phyloP scores from a whole-genome alignment of 2,888 invertebrate species.

The Pseudococcus longispinus region DNA sequence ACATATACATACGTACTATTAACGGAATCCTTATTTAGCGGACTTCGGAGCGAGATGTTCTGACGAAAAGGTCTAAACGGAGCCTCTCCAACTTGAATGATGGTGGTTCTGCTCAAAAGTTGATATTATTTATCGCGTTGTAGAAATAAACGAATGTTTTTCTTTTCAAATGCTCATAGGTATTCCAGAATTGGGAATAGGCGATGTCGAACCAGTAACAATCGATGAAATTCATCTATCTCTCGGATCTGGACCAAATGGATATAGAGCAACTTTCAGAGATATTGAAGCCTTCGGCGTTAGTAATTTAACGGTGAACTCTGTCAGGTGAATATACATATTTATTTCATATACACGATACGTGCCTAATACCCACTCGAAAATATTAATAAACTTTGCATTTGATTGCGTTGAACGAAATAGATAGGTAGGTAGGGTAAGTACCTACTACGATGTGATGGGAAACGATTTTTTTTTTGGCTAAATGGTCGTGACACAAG shows the following conservation, averaged over 20 bases:
- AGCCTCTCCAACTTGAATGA: background rate
- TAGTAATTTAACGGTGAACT: conserved; percentile 79
- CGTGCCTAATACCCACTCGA: too few relatives aligned
- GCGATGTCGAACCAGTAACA: conserved; percentile 75
- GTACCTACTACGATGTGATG: too few relatives aligned
- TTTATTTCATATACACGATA: background rate
- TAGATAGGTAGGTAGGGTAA: too few relatives aligned
- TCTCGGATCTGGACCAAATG: conserved; percentile 80
- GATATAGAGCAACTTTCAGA: conserved; percentile 80
- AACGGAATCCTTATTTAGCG: background rate
- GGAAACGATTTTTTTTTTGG: too few relatives aligned
- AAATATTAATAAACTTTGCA: too few relatives aligned
- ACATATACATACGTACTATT: background rate
- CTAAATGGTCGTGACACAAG: too few relatives aligned
- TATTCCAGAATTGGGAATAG: conserved; percentile 74
- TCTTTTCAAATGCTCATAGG: conserved; percentile 63
- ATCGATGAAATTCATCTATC: conserved; percentile 83
- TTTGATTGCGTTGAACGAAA: too few relatives aligned
- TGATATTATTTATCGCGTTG: background rate
- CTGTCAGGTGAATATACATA: conserved; percentile 70
- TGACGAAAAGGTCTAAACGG: background rate
- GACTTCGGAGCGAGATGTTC: background rate
- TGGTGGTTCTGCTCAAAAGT: background rate
- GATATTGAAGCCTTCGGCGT: conserved; percentile 83
- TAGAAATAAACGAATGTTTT: background rate